Base-by-base conservation (phyloP, 2,888 invertebrate species). In the Clunio marinus region DNA sequence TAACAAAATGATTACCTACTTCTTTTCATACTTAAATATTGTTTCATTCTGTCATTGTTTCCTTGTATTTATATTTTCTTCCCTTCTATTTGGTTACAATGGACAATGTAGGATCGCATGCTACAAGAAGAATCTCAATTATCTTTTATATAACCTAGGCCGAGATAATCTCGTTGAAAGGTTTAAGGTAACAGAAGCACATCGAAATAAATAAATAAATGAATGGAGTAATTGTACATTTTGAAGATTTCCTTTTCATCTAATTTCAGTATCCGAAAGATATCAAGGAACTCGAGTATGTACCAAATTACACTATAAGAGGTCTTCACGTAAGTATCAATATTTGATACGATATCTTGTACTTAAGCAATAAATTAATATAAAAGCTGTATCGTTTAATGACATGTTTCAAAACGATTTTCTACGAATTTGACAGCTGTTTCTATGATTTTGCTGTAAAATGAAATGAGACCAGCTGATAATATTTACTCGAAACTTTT, bases 301-400 rank as follows among this genome's bases (percentile, higher is more conserved):
- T 89, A 75, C 92, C 94, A n/a, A 86, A 89, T 71, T 98, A 96
- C 83, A 95, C 96, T 15, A 93, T 97, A 1, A 84, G 98, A 71
- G 98, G 98, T 35, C 83, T 99, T n/a, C 98, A 98, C 80, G 63
- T 65, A 17, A 65, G 63, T 65, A 32, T 32, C 32, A 8, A 32
- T 32, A 32, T 35, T 1, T 35, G 35, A n/a, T n/a, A n/a, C n/a
- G n/a, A n/a, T n/a, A n/a, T n/a, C n/a, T n/a, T n/a, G n/a, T n/a
- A n/a, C n/a, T n/a, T n/a, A n/a, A n/a, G n/a, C n/a, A n/a, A n/a
- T n/a, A n/a, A n/a, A n/a, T n/a, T n/a, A n/a, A n/a, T n/a, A n/a
- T n/a, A n/a, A n/a, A n/a, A n/a, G n/a, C n/a, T n/a, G n/a, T n/a
- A n/a, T n/a, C n/a, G n/a, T n/a, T n/a, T n/a, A n/a, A n/a, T n/a